Evolutionary conservation across 2,113 vertebrate genomes (phyloP).

Genomic region (Urocitellus parryii): DNA sequence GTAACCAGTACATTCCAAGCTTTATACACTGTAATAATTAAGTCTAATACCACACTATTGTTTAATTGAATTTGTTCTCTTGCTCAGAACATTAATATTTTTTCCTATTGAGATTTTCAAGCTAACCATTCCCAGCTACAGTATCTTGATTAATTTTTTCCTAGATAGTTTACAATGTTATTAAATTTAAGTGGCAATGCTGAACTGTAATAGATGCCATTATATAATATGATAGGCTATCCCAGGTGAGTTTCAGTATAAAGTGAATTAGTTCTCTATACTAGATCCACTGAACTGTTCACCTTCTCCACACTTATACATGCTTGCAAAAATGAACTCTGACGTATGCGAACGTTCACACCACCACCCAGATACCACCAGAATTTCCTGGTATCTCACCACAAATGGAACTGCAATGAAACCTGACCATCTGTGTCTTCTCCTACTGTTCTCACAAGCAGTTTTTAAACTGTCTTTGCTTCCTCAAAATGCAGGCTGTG

Average conservation of each 20-base stretch:
- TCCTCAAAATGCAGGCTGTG: background rate
- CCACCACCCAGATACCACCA: background rate
- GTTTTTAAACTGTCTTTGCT: background rate
- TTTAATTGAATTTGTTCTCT: slow-evolving; percentile 15
- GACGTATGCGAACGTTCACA: background rate
- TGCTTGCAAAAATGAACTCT: background rate
- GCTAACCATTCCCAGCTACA: background rate
- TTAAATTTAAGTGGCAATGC: background rate
- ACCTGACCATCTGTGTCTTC: background rate
- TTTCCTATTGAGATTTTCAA: background rate
- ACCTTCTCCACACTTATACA: background rate
- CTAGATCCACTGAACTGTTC: background rate
- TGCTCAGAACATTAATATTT: background rate
- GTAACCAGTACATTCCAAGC: background rate
- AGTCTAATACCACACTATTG: background rate
- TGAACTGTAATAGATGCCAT: background rate
- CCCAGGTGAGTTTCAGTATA: background rate
- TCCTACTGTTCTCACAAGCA: background rate
- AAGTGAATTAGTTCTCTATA: background rate
- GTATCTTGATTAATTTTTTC: background rate
- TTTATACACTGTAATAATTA: background rate
- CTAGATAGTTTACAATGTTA: background rate
- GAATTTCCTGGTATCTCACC: background rate
- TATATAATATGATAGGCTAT: background rate
- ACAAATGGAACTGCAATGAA: background rate